phyloP scores from a whole-genome alignment of 2,888 invertebrate genomes.

The Drosophila subquinaria region DNA sequence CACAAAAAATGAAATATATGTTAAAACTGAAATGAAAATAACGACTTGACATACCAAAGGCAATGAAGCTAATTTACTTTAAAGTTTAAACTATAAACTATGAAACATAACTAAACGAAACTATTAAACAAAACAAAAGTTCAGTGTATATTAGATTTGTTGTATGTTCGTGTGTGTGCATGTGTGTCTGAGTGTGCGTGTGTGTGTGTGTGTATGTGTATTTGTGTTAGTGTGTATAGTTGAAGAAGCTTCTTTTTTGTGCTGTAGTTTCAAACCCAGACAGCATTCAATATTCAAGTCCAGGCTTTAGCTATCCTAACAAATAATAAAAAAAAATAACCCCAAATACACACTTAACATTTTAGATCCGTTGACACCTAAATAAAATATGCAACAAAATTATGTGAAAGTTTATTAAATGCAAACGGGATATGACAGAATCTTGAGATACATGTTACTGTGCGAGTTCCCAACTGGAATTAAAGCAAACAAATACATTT shows the following conservation, averaged over 20 bases:
- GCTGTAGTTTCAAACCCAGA: slow-evolving; percentile 51
- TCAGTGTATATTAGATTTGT: slow-evolving; percentile 54
- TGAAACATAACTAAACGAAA: slow-evolving; percentile 37
- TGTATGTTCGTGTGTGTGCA: slow-evolving; percentile 24
- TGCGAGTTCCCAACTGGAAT: slow-evolving; percentile 52
- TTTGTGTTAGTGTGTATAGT: slow-evolving; percentile 26
- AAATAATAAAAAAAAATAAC: slow-evolving; percentile 1
- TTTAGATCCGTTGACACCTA: slow-evolving; percentile 58
- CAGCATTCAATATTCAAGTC: slow-evolving; percentile 37
- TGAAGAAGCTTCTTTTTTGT: slow-evolving; percentile 42
- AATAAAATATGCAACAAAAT: slow-evolving; percentile 33
- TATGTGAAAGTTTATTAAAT: slow-evolving; percentile 45
- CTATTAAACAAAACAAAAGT: slow-evolving; percentile 30
- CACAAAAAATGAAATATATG: slow-evolving; percentile 33
- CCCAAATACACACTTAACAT: slow-evolving; percentile 24
- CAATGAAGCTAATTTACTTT: slow-evolving; percentile 75
- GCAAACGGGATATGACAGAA: slow-evolving; percentile 59
- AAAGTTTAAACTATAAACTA: slow-evolving; percentile 51
- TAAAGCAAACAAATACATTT: slow-evolving; percentile 49
- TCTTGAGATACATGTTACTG: slow-evolving; percentile 9
- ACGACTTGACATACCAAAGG: slow-evolving; percentile 60
- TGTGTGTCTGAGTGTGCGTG: not conserved
- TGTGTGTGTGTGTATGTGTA: slow-evolving; percentile 9
- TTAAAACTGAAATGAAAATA: slow-evolving; percentile 25
- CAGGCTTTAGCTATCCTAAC: slow-evolving; percentile 54